These are phyloP conservation scores for Coccyzus lansbergi DNA, from an alignment of 2,797 vertebrate species.

Conservation along the genomic window DNA sequence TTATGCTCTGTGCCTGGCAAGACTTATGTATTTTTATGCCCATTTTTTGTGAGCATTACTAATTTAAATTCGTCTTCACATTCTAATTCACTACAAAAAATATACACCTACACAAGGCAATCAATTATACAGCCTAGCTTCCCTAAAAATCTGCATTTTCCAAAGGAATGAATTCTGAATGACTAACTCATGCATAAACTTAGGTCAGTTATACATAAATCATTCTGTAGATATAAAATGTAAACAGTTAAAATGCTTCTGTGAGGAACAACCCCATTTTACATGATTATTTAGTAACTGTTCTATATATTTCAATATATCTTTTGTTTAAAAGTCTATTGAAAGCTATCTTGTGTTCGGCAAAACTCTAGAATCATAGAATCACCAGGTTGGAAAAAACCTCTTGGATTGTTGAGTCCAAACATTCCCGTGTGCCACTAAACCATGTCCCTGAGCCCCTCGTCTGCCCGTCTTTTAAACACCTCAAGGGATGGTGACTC, in stretches of 20 bases:
- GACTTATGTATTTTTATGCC: neutral
- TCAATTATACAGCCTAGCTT: conserved; percentile 65
- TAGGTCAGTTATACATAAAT: too few species aligned
- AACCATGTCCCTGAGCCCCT: too few species aligned
- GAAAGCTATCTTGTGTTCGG: too few species aligned
- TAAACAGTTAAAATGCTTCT: conserved; percentile 80
- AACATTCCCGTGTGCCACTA: too few species aligned
- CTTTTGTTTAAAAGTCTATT: conserved; percentile 42
- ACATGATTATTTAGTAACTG: conserved; percentile 68
- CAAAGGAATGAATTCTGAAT: too few species aligned
- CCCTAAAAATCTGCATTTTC: conserved; percentile 69
- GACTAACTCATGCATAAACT: too few species aligned
- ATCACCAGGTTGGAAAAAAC: too few species aligned
- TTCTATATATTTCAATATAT: conserved; percentile 45
- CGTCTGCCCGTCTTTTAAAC: too few species aligned
- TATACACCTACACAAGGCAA: conserved; percentile 67
- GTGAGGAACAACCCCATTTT: conserved; percentile 81
- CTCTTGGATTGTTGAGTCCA: too few species aligned
- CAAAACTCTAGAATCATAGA: too few species aligned
- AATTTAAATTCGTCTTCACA: conserved; percentile 56
- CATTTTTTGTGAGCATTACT: conserved; percentile 14
- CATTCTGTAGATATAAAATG: conserved; percentile 79
- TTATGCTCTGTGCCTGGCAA: conserved; percentile 18
- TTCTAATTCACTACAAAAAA: conserved; percentile 69
- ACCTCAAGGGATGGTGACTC: too few species aligned